Conservation (phyloP, 2,888 invertebrate species). For the Augiades crinisus region DNA sequence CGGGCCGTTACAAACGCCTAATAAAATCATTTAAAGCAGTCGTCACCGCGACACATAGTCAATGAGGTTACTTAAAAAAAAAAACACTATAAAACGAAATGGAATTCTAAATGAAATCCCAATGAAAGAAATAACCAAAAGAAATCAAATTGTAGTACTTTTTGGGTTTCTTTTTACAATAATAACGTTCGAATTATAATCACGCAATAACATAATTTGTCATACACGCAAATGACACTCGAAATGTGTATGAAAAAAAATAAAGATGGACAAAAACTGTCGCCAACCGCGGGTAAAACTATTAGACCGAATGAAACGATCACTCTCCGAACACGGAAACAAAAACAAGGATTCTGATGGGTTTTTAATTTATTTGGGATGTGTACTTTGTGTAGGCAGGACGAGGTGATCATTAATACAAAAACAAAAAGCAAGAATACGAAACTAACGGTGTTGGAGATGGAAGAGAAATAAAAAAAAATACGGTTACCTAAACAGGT, state of each 20-base stretch:
- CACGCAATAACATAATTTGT: slow-evolving; percentile 4
- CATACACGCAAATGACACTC: neutral
- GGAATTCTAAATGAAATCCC: no score
- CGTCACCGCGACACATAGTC: no score
- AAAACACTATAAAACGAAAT: no score
- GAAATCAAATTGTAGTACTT: no score
- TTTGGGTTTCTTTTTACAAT: no score
- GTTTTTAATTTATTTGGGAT: slow-evolving; percentile 70
- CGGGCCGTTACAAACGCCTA: no score
- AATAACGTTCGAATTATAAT: slow-evolving; percentile 4
- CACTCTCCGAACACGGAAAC: slow-evolving; percentile 37
- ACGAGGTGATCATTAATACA: slow-evolving; percentile 24
- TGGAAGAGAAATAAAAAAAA: neutral
- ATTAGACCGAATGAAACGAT: slow-evolving; percentile 41
- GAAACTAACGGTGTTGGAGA: neutral
- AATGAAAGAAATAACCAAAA: no score
- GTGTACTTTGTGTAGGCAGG: slow-evolving; percentile 43
- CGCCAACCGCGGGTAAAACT: slow-evolving; percentile 38
- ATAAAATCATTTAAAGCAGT: no score
- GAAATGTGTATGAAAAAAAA: neutral
- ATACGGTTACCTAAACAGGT: no score
- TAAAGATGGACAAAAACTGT: slow-evolving; percentile 29
- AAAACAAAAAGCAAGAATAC: slow-evolving; percentile 38
- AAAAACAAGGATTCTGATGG: slow-evolving; percentile 52
- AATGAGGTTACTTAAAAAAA: no score